A percentile compares a stretch with the other conserved stretches of the same genome.
Conservation (phyloP, 1,140 invertebrate genomes). For the Tetramorium parvispinum region DNA sequence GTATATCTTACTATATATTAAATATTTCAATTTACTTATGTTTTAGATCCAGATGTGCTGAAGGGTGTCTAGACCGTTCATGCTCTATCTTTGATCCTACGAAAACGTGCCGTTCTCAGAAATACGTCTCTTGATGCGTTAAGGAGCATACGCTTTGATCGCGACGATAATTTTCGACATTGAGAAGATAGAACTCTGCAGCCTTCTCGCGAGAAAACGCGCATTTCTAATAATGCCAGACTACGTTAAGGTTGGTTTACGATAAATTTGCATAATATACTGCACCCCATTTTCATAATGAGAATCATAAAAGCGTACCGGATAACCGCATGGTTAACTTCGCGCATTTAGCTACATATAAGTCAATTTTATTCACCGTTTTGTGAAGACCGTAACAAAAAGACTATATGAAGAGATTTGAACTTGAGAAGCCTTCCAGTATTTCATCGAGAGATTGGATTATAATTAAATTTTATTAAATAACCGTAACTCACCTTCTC, state of each 20-base stretch:
- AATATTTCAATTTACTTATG: background rate
- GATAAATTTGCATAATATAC: slow-evolving; percentile 50
- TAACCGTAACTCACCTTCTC: slow-evolving; percentile 6
- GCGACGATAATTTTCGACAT: slow-evolving; percentile 9
- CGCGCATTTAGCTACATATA: slow-evolving; percentile 3
- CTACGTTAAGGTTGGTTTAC: slow-evolving; percentile 4
- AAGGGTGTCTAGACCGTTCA: background rate
- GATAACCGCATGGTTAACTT: slow-evolving; percentile 17
- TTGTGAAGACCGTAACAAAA: background rate
- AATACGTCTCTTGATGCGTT: slow-evolving; percentile 1
- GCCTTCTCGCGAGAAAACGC: background rate
- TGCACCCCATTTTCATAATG: background rate
- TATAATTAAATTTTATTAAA: background rate
- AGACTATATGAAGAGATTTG: background rate
- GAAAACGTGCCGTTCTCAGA: background rate
- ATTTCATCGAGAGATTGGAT: background rate
- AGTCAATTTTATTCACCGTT: slow-evolving; percentile 1
- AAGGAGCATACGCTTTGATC: slow-evolving; percentile 23
- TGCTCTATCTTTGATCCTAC: slow-evolving; percentile 23
- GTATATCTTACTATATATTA: background rate
- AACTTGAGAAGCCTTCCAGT: background rate
- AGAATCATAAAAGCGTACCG: slow-evolving; percentile 11
- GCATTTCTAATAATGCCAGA: slow-evolving; percentile 7
- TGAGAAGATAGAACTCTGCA: background rate
- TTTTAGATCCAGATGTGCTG: background rate